Evolutionary conservation across 30 jellyfish, hydroid and myxozoan genomes (phyloP).

Genomic region (Phacellophora camtschatica): DNA sequence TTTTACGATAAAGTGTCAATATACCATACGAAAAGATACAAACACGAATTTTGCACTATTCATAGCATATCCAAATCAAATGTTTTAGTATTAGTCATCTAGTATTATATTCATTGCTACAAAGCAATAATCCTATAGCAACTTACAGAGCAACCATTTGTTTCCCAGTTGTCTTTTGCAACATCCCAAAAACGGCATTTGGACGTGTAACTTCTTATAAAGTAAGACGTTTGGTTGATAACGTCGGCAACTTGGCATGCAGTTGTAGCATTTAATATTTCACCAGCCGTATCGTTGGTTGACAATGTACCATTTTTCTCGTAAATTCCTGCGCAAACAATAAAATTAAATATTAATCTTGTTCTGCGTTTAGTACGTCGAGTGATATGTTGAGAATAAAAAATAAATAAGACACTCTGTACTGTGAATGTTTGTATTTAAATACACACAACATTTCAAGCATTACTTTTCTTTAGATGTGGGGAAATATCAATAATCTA

Average conservation of each 20-base stretch:
- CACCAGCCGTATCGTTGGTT: not conserved
- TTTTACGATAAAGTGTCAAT: not conserved
- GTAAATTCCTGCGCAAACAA: not conserved
- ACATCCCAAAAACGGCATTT: slow-evolving; percentile 52
- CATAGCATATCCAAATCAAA: too few species aligned
- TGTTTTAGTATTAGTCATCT: too few species aligned
- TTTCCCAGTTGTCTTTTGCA: slow-evolving; percentile 17
- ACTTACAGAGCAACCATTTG: slow-evolving; percentile 52
- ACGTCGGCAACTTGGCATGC: slow-evolving; percentile 26
- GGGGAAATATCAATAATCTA: too few species aligned
- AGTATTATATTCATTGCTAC: too few species aligned
- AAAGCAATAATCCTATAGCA: too few species aligned
- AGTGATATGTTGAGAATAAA: not conserved
- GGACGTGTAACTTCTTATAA: slow-evolving; percentile 28
- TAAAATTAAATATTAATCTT: not conserved
- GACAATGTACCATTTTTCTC: slow-evolving; percentile 38
- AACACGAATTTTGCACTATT: too few species aligned
- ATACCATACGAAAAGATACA: not conserved
- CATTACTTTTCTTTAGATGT: too few species aligned
- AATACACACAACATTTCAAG: too few species aligned
- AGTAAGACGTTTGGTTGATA: slow-evolving; percentile 18
- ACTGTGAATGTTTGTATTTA: too few species aligned
- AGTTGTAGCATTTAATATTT: slow-evolving; percentile 20
- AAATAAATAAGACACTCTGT: too few species aligned
- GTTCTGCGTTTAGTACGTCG: too few species aligned